These are phyloP conservation scores for Mandrillus leucophaeus DNA, from an alignment of 2,113 vertebrate genomes.

Conservation along the genomic window DNA sequence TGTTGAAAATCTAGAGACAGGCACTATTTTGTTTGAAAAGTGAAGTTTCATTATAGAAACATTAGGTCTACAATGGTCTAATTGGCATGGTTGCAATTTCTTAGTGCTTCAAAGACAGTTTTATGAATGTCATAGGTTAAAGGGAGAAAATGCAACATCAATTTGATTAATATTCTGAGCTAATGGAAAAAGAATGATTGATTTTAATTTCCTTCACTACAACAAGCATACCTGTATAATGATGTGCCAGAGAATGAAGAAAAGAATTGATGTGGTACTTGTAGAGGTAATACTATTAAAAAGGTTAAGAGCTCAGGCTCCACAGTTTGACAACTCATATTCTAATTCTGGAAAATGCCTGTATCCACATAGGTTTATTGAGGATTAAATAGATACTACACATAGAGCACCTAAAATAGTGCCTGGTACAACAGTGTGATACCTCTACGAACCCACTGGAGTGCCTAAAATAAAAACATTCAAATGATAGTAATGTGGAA, in stretches of 20 bases:
- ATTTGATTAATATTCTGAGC: constrained; percentile 55
- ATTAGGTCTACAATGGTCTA: not conserved
- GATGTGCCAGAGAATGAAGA: not conserved
- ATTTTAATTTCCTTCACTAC: constrained; percentile 51
- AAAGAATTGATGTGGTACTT: not conserved
- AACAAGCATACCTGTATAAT: not conserved
- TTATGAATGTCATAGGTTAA: constrained; percentile 57
- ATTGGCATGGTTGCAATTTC: constrained; percentile 15
- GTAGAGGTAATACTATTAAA: not conserved
- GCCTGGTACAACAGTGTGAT: not conserved
- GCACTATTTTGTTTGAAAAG: not conserved
- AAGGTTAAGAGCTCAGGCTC: not conserved
- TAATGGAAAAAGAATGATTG: constrained; percentile 55
- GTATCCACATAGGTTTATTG: constrained; percentile 10
- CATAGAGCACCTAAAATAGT: not conserved
- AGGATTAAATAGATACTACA: not conserved
- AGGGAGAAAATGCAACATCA: constrained; percentile 51
- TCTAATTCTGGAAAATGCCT: not conserved
- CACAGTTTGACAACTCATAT: not conserved
- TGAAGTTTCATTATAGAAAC: not conserved
- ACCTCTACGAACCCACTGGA: not conserved
- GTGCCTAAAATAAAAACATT: constrained; percentile 33
- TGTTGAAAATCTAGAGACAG: not conserved
- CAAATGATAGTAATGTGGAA: not conserved
- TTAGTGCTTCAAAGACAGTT: constrained; percentile 34